Percentiles rank a stretch among this genome's conserved stretches.
These are phyloP conservation scores for Eidolon dupreanum DNA, from an alignment of 2,797 vertebrate species.

Conservation along the genomic window DNA sequence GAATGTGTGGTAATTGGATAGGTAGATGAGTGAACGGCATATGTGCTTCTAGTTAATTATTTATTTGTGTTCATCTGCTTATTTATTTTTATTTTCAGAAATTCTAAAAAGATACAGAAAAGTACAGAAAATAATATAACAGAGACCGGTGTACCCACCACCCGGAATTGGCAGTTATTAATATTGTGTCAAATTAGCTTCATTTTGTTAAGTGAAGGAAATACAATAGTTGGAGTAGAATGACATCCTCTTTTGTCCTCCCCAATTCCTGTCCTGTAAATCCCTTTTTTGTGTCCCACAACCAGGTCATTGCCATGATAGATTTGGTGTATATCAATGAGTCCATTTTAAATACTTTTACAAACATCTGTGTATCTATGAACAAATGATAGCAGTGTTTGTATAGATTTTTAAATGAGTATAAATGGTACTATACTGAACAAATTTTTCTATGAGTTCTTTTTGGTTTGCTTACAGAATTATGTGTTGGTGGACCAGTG, in stretches of 20 bases:
- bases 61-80: conserved; percentile 44
- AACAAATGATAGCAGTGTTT: neutral
- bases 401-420: neutral
- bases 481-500: neutral
- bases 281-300: neutral
- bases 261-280: neutral
- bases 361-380: neutral
- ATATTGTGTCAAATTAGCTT: neutral
- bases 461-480: neutral
- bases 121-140: neutral
- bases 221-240: neutral
- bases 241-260: neutral
- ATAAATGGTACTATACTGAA: neutral
- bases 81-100: conserved; percentile 40
- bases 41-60: conserved; percentile 41
- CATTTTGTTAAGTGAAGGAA: neutral
- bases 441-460: neutral
- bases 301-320: neutral
- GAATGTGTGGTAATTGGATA: neutral
- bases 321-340: neutral
- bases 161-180: neutral
- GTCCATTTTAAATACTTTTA: neutral
- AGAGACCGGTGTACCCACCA: neutral
- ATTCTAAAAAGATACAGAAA: neutral
- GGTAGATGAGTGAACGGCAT: neutral